A percentile compares a stretch with the other conserved stretches of the same genome.
Evolutionary conservation across 2,797 vertebrate species (phyloP).

Genomic region (Myiotriccus ornatus): DNA sequence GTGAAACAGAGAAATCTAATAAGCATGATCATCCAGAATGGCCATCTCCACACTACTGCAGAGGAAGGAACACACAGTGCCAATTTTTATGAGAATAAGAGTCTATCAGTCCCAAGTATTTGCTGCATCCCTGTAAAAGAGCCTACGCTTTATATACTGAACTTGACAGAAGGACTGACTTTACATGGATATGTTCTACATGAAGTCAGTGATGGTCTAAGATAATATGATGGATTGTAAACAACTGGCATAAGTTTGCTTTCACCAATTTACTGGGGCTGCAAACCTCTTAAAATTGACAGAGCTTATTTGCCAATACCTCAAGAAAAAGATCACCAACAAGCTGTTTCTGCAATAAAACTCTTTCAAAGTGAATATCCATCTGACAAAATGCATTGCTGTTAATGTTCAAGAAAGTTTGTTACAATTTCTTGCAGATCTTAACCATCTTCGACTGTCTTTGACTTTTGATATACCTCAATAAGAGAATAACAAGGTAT

Average conservation of each 20-base stretch:
- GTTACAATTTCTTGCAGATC: neutral
- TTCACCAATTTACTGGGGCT: neutral
- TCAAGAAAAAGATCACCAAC: constrained; percentile 13
- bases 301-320: constrained; percentile 13
- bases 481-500: neutral
- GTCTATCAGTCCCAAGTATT: neutral
- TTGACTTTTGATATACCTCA: constrained; percentile 32
- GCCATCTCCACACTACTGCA: neutral
- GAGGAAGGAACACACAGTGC: neutral
- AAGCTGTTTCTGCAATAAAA: constrained; percentile 7
- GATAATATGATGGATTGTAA: neutral
- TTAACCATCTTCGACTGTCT: constrained; percentile 21
- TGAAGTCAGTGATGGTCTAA: neutral
- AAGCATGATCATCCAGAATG: neutral
- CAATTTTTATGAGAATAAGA: neutral
- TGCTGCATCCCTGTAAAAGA: neutral
- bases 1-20: neutral
- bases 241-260: neutral
- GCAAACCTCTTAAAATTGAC: constrained; percentile 21
- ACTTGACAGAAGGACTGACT: neutral
- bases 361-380: neutral
- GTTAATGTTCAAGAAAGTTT: constrained; percentile 24
- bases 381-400: constrained; percentile 1
- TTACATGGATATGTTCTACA: neutral
- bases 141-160: neutral